Conservation (phyloP, 2,888 invertebrate species). For the Drosophila limbata region DNA sequence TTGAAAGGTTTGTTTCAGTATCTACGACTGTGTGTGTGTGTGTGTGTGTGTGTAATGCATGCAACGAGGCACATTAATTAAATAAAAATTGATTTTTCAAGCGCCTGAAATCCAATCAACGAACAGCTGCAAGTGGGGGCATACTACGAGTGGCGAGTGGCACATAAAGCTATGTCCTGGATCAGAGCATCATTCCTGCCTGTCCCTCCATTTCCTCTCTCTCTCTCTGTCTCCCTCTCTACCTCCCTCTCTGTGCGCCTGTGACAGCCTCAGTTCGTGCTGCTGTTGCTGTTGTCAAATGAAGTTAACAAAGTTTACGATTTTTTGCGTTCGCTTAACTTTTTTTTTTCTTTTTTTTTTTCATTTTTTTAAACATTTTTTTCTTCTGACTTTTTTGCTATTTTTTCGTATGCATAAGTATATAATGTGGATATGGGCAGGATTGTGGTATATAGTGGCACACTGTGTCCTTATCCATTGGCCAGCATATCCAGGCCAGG, state of each 20-base stretch:
- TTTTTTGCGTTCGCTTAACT: conserved; percentile 46
- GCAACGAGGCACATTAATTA: conserved; percentile 76
- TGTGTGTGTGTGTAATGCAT: conserved; percentile 47
- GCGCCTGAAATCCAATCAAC: conserved; percentile 78
- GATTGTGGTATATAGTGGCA: conserved; percentile 39
- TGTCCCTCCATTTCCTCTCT: background rate
- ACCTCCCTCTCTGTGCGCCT: background rate
- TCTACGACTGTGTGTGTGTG: conserved; percentile 9
- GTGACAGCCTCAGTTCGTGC: conserved; percentile 18
- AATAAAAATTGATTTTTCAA: conserved; percentile 79
- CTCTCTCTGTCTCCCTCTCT: background rate
- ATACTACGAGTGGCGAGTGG: conserved; percentile 50
- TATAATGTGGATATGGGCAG: conserved; percentile 65
- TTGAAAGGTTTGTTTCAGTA: conserved; percentile 15
- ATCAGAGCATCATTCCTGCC: conserved; percentile 35
- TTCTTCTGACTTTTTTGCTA: conserved; percentile 19
- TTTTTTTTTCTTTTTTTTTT: conserved; percentile 33
- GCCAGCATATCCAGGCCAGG: conserved; percentile 37
- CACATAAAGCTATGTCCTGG: conserved; percentile 59
- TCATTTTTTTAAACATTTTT: conserved; percentile 23
- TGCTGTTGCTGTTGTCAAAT: conserved; percentile 65
- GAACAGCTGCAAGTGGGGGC: conserved; percentile 70
- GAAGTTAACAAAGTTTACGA: conserved; percentile 77
- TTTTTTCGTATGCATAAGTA: conserved; percentile 71
- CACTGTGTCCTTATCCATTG: conserved; percentile 57